Percentiles rank a stretch among this genome's conserved stretches.
Conservation (phyloP, 2,113 vertebrate genomes). For the Phylloscopus trochilus region DNA sequence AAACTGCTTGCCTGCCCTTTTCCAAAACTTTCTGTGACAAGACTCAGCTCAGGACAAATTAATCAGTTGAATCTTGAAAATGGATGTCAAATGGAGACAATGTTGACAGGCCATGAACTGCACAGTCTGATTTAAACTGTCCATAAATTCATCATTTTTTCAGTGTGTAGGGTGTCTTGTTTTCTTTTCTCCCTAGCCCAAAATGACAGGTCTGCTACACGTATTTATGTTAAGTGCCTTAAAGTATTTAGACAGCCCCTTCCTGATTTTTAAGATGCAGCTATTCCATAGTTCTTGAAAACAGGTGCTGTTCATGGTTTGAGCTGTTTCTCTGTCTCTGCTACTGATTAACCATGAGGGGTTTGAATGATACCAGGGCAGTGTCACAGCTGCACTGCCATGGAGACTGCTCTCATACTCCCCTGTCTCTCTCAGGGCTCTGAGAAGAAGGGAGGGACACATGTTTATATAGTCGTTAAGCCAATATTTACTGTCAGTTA, state of each 20-base stretch:
- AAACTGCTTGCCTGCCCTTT: not conserved
- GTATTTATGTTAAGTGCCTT: not conserved
- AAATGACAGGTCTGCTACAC: not conserved
- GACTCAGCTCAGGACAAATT: not conserved
- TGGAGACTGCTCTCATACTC: not conserved
- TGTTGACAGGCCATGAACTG: not conserved
- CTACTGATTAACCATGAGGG: not conserved
- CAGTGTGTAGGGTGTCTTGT: not conserved
- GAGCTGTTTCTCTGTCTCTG: not conserved
- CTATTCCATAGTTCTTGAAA: conserved; percentile 21
- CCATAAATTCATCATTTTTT: not conserved
- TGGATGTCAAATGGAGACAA: not conserved
- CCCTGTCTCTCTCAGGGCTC: not conserved
- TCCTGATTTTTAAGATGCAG: not conserved
- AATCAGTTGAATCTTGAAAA: not conserved
- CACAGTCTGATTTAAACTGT: not conserved
- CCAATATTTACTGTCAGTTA: not conserved
- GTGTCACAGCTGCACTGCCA: rapidly evolving
- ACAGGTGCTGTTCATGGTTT: not conserved
- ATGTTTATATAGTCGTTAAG: not conserved
- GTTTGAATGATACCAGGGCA: not conserved
- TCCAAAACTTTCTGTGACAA: not conserved
- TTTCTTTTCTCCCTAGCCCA: not conserved
- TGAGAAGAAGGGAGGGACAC: not conserved
- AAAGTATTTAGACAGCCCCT: conserved; percentile 17